A percentile compares a stretch with the other conserved stretches of the same genome.
phyloP scores from a whole-genome alignment of 92 coral and sea anemone species.

The Epizoanthus scotinus region DNA sequence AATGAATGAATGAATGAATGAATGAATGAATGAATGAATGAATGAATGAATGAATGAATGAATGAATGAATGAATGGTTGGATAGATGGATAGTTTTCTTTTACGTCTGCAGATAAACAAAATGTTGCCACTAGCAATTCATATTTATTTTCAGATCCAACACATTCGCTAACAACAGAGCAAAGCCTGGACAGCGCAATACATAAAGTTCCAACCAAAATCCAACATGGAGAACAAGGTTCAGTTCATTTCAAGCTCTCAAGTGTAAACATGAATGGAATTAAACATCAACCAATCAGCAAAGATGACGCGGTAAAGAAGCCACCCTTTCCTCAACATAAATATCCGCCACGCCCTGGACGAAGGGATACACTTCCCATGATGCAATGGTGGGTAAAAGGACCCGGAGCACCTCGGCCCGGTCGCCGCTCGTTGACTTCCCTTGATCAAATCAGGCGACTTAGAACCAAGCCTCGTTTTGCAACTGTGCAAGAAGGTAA shows the following conservation, averaged over 20 bases:
- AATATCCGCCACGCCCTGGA: conserved; percentile 5
- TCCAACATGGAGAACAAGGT: conserved; percentile 2
- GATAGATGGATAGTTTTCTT: too few species aligned
- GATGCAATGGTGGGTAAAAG: background rate
- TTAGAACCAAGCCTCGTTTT: too few species aligned
- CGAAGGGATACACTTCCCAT: background rate
- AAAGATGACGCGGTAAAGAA: background rate
- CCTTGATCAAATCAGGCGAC: too few species aligned
- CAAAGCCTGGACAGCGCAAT: background rate
- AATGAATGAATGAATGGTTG: too few species aligned
- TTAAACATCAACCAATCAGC: background rate
- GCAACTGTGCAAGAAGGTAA: too few species aligned
- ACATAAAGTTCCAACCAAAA: background rate
- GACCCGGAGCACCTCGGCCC: conserved; percentile 12
- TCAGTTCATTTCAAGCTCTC: conserved; percentile 3
- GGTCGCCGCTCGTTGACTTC: conserved; percentile 11
- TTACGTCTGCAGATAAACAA: background rate
- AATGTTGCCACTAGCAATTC: background rate
- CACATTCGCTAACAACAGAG: background rate
- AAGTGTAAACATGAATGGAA: conserved; percentile 18
- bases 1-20: too few species aligned
- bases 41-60: too few species aligned
- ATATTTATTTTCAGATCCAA: background rate
- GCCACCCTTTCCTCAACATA: background rate
- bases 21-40: too few species aligned